Conservation (phyloP, 2,888 invertebrate genomes). For the Automeris io region DNA sequence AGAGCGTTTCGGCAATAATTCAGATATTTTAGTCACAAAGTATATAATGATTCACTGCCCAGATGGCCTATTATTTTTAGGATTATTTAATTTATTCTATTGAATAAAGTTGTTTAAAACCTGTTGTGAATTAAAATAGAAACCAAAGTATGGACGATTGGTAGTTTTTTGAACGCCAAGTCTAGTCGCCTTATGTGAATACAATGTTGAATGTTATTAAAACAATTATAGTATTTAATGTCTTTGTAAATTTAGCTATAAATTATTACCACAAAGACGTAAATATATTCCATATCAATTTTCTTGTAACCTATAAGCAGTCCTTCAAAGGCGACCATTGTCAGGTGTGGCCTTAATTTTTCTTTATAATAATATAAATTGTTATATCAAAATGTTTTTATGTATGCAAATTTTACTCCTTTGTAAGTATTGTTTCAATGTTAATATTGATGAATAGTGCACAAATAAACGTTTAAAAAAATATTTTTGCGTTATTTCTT, state of each 20-base stretch:
- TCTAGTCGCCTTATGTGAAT: constrained; percentile 60
- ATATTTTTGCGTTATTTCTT: too few relatives aligned
- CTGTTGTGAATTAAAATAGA: constrained; percentile 46
- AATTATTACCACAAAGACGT: background rate
- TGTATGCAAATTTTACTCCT: background rate
- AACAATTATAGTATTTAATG: constrained; percentile 16
- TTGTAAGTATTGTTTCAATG: background rate
- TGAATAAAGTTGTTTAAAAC: constrained; percentile 29
- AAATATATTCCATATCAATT: background rate
- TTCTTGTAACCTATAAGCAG: background rate
- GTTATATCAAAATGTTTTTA: background rate
- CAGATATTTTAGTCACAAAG: constrained; percentile 7
- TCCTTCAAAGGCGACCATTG: background rate
- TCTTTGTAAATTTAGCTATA: constrained; percentile 1
- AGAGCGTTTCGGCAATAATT: constrained; percentile 14
- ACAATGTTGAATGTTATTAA: constrained; percentile 39
- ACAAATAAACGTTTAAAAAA: background rate
- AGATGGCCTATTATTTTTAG: constrained; percentile 51
- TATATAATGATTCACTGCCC: constrained; percentile 45
- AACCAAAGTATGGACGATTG: constrained; percentile 66
- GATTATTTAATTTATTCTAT: constrained; percentile 25
- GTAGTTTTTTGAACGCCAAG: constrained; percentile 53
- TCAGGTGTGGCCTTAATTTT: background rate
- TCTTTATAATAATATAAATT: background rate
- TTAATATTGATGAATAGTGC: background rate